Percentiles rank a stretch among this genome's conserved stretches.
These are phyloP conservation scores for Epizoanthus stellaris DNA, from an alignment of 92 coral and sea anemone genomes.

Conservation along the genomic window DNA sequence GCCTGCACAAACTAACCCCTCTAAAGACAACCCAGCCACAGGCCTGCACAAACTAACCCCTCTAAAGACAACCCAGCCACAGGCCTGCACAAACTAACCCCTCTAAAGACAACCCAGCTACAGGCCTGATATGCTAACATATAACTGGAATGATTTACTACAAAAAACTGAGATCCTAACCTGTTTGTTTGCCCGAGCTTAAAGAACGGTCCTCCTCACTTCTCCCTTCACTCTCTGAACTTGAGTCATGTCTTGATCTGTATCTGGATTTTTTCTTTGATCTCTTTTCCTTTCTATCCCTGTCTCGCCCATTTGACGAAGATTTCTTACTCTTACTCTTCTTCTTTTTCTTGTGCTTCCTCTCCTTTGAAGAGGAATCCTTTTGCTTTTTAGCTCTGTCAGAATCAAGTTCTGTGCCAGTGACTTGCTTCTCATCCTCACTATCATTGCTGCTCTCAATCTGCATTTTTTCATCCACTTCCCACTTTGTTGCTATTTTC, in stretches of 20 bases:
- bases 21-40: no score
- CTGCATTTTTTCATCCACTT: conserved; percentile 23
- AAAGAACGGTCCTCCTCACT: neutral
- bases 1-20: no score
- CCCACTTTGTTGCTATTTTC: neutral
- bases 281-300: neutral
- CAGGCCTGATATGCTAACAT: no score
- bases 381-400: neutral
- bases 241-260: conserved; percentile 19
- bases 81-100: no score
- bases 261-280: neutral
- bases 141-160: no score
- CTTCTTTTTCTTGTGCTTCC: conserved; percentile 55
- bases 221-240: conserved; percentile 10
- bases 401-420: conserved; percentile 6
- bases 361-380: conserved; percentile 45
- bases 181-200: no score
- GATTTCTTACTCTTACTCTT: conserved; percentile 17
- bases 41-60: no score
- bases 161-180: no score
- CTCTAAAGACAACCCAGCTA: no score
- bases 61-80: no score
- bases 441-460: conserved; percentile 8
- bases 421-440: neutral
- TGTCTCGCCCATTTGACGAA: conserved; percentile 10